These are phyloP conservation scores for Portunus trituberculatus DNA, from an alignment of 1,140 invertebrate genomes.

Conservation along the genomic window DNA sequence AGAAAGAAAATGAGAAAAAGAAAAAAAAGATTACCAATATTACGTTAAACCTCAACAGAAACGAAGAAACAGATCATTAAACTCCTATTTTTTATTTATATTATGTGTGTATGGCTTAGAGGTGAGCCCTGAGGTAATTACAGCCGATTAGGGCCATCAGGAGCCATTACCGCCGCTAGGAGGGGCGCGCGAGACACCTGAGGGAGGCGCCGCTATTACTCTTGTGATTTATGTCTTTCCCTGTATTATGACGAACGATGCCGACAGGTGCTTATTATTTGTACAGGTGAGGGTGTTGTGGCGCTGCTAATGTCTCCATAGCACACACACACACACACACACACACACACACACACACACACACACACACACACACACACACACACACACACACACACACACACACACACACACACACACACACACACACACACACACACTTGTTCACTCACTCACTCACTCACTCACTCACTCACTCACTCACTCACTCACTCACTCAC, in stretches of 20 bases:
- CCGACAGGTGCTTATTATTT: conserved; percentile 26
- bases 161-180: background rate
- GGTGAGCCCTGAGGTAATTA: background rate
- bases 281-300: conserved; percentile 45
- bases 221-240: conserved; percentile 46
- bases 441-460: background rate
- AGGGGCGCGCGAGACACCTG: background rate
- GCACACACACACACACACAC: conserved; percentile 24
- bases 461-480: conserved; percentile 16
- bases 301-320: conserved; percentile 4
- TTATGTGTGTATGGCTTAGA: background rate
- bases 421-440: background rate
- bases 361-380: conserved; percentile 38
- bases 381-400: conserved; percentile 37
- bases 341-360: conserved; percentile 35
- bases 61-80: background rate
- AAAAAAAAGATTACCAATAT: background rate
- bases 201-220: conserved; percentile 41
- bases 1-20: background rate
- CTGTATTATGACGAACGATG: conserved; percentile 28
- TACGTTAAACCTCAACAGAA: background rate
- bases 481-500: conserved; percentile 25
- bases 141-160: background rate
- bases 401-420: conserved; percentile 27
- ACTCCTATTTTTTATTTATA: background rate